Conservation (phyloP, 1,140 invertebrate species). For the Drosophila pectinifera region DNA sequence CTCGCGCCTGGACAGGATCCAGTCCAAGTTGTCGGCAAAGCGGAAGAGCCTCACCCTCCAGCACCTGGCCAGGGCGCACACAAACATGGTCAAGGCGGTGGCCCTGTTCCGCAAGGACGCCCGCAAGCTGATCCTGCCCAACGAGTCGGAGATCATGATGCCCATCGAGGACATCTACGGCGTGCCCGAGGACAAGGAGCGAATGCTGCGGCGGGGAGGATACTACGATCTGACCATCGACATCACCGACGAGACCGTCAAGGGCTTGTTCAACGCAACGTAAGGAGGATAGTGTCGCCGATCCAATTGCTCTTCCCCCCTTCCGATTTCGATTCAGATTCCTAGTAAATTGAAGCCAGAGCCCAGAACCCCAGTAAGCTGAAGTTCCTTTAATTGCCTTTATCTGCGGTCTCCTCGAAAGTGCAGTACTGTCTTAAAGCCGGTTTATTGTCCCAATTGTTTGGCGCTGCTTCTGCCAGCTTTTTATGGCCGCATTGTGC, state of each 20-base stretch:
- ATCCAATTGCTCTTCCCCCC: background rate
- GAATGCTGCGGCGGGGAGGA: slow-evolving; percentile 49
- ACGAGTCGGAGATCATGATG: slow-evolving; percentile 73
- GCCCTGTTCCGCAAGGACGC: slow-evolving; percentile 79
- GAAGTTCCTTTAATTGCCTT: slow-evolving; percentile 59
- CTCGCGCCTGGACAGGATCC: slow-evolving; percentile 71
- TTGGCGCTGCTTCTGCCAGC: slow-evolving; percentile 58
- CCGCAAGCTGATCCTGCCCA: slow-evolving; percentile 72
- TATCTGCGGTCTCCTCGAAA: slow-evolving; percentile 40
- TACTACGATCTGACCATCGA: slow-evolving; percentile 74
- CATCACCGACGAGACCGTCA: slow-evolving; percentile 69
- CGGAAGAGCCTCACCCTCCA: slow-evolving; percentile 52
- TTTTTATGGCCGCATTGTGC: slow-evolving; percentile 76
- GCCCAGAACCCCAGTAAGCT: slow-evolving; percentile 30
- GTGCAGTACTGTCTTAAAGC: slow-evolving; percentile 55
- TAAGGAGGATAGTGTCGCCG: slow-evolving; percentile 4
- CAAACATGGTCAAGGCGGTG: slow-evolving; percentile 71
- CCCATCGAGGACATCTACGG: slow-evolving; percentile 80
- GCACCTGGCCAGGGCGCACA: slow-evolving; percentile 63
- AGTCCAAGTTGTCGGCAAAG: slow-evolving; percentile 57
- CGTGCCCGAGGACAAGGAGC: slow-evolving; percentile 71
- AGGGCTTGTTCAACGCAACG: slow-evolving; percentile 68
- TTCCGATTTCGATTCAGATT: slow-evolving; percentile 15
- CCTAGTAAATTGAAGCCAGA: no score
- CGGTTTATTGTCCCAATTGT: slow-evolving; percentile 81